phyloP scores from a whole-genome alignment of 2,888 invertebrate species.

The Sarcophaga carnaria region DNA sequence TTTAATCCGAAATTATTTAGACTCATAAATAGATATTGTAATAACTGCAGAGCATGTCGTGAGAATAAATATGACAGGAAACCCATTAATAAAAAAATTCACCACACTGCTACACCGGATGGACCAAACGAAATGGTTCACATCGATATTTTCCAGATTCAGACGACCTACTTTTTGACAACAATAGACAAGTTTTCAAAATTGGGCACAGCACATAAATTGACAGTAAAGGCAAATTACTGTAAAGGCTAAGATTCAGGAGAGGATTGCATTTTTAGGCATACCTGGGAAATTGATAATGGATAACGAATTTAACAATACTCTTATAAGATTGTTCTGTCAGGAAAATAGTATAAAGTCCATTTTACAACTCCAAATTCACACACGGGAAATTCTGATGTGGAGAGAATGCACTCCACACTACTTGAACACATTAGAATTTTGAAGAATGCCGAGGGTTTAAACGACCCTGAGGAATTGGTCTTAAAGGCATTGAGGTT shows the following conservation, averaged over 20 bases:
- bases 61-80: slow-evolving; percentile 27
- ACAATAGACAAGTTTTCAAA: slow-evolving; percentile 63
- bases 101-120: slow-evolving; percentile 45
- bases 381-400: slow-evolving; percentile 60
- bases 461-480: too few species aligned
- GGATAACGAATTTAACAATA: slow-evolving; percentile 65
- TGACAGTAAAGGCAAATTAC: slow-evolving; percentile 41
- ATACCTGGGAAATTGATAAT: slow-evolving; percentile 9
- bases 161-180: slow-evolving; percentile 56
- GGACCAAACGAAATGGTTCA: slow-evolving; percentile 57
- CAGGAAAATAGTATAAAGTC: slow-evolving; percentile 22
- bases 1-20: slow-evolving; percentile 16
- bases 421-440: too few species aligned
- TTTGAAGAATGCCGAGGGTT: too few species aligned
- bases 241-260: slow-evolving; percentile 52
- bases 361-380: too few species aligned
- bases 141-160: slow-evolving; percentile 60
- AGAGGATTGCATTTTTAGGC: slow-evolving; percentile 41
- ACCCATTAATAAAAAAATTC: slow-evolving; percentile 25
- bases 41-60: not conserved
- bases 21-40: slow-evolving; percentile 5
- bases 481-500: not conserved
- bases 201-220: slow-evolving; percentile 56
- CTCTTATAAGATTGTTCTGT: slow-evolving; percentile 53
- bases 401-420: not conserved